Conservation (phyloP, 1,140 invertebrate genomes). For the Bursaphelenchus mucronatus region DNA sequence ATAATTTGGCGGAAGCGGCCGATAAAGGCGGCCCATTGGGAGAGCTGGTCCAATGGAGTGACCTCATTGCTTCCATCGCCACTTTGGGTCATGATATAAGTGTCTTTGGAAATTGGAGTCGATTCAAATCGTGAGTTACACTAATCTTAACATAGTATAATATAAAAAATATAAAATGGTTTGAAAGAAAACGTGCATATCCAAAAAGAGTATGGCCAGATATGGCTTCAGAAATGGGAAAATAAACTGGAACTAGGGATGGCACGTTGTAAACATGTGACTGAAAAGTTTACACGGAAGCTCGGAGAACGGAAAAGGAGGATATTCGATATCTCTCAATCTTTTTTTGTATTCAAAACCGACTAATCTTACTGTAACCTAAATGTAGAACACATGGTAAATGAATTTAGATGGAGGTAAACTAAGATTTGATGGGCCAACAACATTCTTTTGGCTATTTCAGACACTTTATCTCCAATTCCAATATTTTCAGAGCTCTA, state of each 20-base stretch:
- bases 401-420: too few relatives aligned
- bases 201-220: neutral
- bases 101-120: slow-evolving; percentile 60
- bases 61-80: slow-evolving; percentile 62
- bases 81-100: slow-evolving; percentile 63
- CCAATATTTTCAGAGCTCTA: neutral
- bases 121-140: neutral
- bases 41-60: slow-evolving; percentile 63
- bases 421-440: neutral
- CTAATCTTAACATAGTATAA: too few relatives aligned
- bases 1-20: slow-evolving; percentile 62
- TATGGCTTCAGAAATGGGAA: too few relatives aligned
- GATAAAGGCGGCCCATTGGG: slow-evolving; percentile 62
- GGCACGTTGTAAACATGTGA: too few relatives aligned
- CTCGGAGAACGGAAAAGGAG: too few relatives aligned
- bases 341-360: too few relatives aligned
- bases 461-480: neutral
- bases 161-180: neutral
- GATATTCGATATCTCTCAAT: too few relatives aligned
- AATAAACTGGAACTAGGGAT: too few relatives aligned
- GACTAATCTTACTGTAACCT: too few relatives aligned
- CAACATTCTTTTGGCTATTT: neutral
- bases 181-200: neutral
- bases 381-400: too few relatives aligned
- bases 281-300: too few relatives aligned